Base-by-base conservation (phyloP, 2,797 vertebrate species). In the Hoplostethus mediterraneus region DNA sequence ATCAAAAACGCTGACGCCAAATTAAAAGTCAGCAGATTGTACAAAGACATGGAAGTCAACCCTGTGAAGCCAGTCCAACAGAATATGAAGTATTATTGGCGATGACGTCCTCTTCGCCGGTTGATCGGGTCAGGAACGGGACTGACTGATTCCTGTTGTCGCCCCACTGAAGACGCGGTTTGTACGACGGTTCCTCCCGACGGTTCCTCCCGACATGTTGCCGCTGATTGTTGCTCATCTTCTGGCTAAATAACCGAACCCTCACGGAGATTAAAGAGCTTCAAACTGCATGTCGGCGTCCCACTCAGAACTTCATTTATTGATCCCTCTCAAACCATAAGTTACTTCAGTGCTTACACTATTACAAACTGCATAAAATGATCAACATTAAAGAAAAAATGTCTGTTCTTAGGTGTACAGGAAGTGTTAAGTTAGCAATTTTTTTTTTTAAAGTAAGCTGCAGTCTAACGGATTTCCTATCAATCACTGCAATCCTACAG, bases 301-400 rank as follows among this genome's bases (percentile, higher is more conserved):
- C 21, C 38, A 33, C 2, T 2, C 55, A 38, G 0, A n/a, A 13
- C 17, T 56, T 56, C 30, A 36, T 51, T 62, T 61, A 62, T 42
- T 57, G 13, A 60, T 64, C 67, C 16, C 13, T 61, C 31, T n/a
- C 3, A 21, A 55, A 33, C 33, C 30, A 17, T 57, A 4, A 73
- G 6, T 3, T 56, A 14, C 31, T 52, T 74, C 14, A 63, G 54
- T 42, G 57, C 33, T 44, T 12, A 69, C 40, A 47, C 42, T 25
- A 13, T 36, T 55, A 68, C 16, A 66, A 66, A 63, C 51, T 14
- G 12, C 67, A 38, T 21, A 61, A 70, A 67, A 63, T 14, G 21
- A 63, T 45, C 12, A 0, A 8, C 12, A 47, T 47, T 65, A 10
- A 25, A 40, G 3, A 21, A 42, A 4, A 47, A 47, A 13, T 38